Evolutionary conservation across 37 sponge, comb jelly and placozoan genomes (phyloP), one percentile per base, ranked within the genome.

Genomic region (Oopsacas minuta): DNA sequence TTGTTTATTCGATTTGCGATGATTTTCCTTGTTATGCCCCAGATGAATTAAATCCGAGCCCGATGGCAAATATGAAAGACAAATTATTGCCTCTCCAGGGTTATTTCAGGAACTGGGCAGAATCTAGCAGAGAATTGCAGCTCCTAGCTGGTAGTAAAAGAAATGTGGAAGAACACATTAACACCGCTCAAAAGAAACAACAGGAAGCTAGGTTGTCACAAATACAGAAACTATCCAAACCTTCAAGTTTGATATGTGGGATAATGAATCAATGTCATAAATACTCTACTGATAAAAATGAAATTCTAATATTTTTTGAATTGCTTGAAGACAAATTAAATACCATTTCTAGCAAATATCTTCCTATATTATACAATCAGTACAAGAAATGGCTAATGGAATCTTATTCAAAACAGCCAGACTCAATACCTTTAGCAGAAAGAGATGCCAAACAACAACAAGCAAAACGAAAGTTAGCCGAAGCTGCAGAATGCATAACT

Each of bases 21-120:
- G 0, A 28, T 34, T 1, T 86, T 46, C 37, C 49, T 35, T 20
- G 3, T 1, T n/a, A 32, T 36, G 15, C 23, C 22, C 20, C 75
- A 25, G 28, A 61, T 12, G 75, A 25, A n/a, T n/a, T n/a, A n/a
- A n/a, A n/a, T n/a, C n/a, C n/a, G n/a, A n/a, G n/a, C n/a, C 30
- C 75, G 22, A 32, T 61, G 15, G 75, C 28, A 20, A 34, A 61
- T 1, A 32, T 30, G 38, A 81, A 83, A 37, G 23, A 53, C 39
- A 0, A 61, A 37, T 7, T 87, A 39, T 84, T 87, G 35, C 88
- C 84, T 17, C 37, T 87, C 12, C 88, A 87, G 83, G 85, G 69
- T 23, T 0, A 23, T 17, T 61, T 61, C 75, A 32, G 38, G 15
- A 75, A 82, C 81, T 61, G 75, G 75, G 75, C 75, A 32, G 75